Conservation (phyloP, 1,140 invertebrate species). For the Anastrepha obliqua region DNA sequence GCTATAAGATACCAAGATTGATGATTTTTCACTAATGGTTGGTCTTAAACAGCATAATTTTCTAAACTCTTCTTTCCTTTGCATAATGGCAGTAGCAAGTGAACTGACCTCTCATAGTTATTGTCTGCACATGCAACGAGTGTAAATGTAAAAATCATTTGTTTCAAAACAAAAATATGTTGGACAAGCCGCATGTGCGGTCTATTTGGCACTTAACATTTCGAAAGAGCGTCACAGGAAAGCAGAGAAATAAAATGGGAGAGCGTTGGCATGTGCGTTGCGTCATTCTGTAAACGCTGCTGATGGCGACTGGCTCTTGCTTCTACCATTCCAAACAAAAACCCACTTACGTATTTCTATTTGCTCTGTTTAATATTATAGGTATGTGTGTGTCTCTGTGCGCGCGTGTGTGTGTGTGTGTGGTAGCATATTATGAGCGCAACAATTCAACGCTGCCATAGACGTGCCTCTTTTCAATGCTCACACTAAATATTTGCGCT, state of each 20-base stretch:
- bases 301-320: background rate
- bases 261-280: constrained; percentile 2
- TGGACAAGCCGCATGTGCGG: too few species aligned
- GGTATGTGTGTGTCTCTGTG: background rate
- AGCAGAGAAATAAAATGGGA: background rate
- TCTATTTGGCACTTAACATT: background rate
- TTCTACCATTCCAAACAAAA: background rate
- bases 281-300: background rate
- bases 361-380: background rate
- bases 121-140: too few species aligned
- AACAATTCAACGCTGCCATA: background rate
- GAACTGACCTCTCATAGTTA: too few species aligned
- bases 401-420: background rate
- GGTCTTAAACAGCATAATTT: too few species aligned
- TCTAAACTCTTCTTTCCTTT: too few species aligned
- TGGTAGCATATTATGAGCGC: constrained; percentile 28
- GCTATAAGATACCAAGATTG: too few species aligned
- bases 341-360: background rate
- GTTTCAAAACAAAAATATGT: too few species aligned
- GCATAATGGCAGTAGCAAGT: too few species aligned
- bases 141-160: too few species aligned
- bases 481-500: background rate
- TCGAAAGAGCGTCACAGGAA: constrained; percentile 28
- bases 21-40: too few species aligned
- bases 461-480: background rate